phyloP scores from a whole-genome alignment of 2,888 invertebrate species.

The Subacronicta megacephala region DNA sequence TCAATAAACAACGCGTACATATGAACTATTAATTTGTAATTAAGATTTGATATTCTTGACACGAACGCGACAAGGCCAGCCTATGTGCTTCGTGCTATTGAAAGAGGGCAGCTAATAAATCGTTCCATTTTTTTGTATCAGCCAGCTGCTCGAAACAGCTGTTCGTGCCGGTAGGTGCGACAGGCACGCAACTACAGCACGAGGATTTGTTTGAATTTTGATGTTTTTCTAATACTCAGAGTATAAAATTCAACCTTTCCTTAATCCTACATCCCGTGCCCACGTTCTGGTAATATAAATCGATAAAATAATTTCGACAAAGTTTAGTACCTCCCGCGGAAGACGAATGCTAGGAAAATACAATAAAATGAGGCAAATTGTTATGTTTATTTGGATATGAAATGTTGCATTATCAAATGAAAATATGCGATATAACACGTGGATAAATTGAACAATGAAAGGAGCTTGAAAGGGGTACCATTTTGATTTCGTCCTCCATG shows the following conservation, averaged over 20 bases:
- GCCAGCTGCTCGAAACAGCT: conserved; percentile 88
- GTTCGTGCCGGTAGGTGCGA: conserved; percentile 80
- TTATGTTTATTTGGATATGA: neutral
- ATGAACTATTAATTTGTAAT: conserved; percentile 63
- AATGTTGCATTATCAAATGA: neutral
- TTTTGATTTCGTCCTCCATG: conserved; percentile 89
- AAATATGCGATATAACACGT: conserved; percentile 54
- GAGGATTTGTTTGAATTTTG: no score
- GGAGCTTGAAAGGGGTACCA: conserved; percentile 82
- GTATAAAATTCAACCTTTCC: neutral
- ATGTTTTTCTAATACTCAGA: no score
- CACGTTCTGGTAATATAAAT: conserved; percentile 19
- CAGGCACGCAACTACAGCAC: conserved; percentile 32
- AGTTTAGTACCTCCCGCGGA: neutral
- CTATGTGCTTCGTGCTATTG: conserved; percentile 67
- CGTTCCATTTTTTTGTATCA: conserved; percentile 84
- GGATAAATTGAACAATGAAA: conserved; percentile 71
- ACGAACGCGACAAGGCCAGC: conserved; percentile 74
- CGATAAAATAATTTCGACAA: conserved; percentile 16
- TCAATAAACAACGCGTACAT: conserved; percentile 12
- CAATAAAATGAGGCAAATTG: neutral
- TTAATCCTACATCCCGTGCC: neutral
- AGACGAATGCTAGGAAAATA: neutral
- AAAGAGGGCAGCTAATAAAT: conserved; percentile 81
- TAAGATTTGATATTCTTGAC: conserved; percentile 54